phyloP scores from a whole-genome alignment of 1,140 invertebrate genomes.

The Trachymyrmex septentrionalis region DNA sequence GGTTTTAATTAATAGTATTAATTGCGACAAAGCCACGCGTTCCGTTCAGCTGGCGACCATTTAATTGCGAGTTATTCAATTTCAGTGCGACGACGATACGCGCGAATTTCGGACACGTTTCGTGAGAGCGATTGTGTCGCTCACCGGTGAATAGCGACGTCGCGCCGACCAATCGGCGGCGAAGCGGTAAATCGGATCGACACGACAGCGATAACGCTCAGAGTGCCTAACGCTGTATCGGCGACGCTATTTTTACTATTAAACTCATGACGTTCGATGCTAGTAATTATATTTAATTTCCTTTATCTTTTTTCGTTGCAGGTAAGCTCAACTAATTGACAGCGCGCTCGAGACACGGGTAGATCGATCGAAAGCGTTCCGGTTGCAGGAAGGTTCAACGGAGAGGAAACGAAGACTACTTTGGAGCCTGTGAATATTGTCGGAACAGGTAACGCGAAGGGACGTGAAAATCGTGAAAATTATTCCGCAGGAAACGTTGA shows the following conservation, averaged over 20 bases:
- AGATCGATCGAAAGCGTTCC: constrained; percentile 41
- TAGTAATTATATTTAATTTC: constrained; percentile 57
- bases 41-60: constrained; percentile 43
- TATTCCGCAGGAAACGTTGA: constrained; percentile 20
- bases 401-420: constrained; percentile 15
- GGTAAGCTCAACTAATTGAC: constrained; percentile 56
- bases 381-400: not conserved
- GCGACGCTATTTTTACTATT: constrained; percentile 4
- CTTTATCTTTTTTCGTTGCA: constrained; percentile 55
- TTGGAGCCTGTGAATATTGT: constrained; percentile 17
- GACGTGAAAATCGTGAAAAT: constrained; percentile 48
- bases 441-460: constrained; percentile 41
- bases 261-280: constrained; percentile 24
- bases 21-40: constrained; percentile 55
- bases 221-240: constrained; percentile 11
- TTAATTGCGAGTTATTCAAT: constrained; percentile 62
- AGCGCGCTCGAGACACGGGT: constrained; percentile 18
- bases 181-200: constrained; percentile 49
- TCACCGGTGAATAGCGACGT: constrained; percentile 22
- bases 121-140: constrained; percentile 20
- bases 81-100: constrained; percentile 40
- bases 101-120: constrained; percentile 52
- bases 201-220: constrained; percentile 44
- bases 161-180: constrained; percentile 22
- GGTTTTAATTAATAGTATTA: constrained; percentile 63